Base-by-base conservation (phyloP, 2,113 vertebrate species). In the Tautogolabrus adspersus region DNA sequence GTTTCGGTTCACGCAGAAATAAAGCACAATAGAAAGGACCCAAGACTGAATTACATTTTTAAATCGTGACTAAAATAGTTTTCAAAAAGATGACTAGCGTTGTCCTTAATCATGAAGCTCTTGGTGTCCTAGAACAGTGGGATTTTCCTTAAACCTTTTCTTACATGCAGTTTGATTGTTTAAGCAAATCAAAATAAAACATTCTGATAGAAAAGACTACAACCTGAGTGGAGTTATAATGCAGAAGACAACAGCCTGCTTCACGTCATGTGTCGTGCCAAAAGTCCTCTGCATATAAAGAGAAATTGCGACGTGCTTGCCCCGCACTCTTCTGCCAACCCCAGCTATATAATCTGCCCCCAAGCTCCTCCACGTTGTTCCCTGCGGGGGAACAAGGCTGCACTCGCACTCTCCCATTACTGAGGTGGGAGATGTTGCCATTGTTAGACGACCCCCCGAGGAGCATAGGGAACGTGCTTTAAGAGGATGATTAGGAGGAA, bases 371-470 rank as follows among this genome's bases (percentile, higher is more conserved):
- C 26, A 38, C 44, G 59, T 34, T 38, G 12, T 64, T 56, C 76
- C 47, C n/a, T 54, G 57, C 74, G 61, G 56, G 23, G 72, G 19
- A 3, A 18, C 42, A n/a, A 6, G 1, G 40, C 46, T 62, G 42
- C 34, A 16, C 52, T 68, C 55, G 60, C 62, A 51, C 46, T 68
- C 65, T 80, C 54, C 51, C 72, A 54, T 58, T 86, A 49, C 57
- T 26, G 61, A 79, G 77, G 78, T 71, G 58, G 57, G 82, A 63
- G 73, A 52, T 49, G 49, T 37, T 58, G 62, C 26, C 81, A 79
- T 85, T 82, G 80, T 87, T 79, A 84, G 82, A 75, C 68, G 70
- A 44, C 55, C 61, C 71, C 80, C 67, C 12, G 10, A 76, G 75
- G 75, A 83, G 13, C 18, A 37, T 38, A 26, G 38, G 21, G 21